Evolutionary conservation across 2,888 invertebrate species (phyloP).

Genomic region (Cristatella mucedo): DNA sequence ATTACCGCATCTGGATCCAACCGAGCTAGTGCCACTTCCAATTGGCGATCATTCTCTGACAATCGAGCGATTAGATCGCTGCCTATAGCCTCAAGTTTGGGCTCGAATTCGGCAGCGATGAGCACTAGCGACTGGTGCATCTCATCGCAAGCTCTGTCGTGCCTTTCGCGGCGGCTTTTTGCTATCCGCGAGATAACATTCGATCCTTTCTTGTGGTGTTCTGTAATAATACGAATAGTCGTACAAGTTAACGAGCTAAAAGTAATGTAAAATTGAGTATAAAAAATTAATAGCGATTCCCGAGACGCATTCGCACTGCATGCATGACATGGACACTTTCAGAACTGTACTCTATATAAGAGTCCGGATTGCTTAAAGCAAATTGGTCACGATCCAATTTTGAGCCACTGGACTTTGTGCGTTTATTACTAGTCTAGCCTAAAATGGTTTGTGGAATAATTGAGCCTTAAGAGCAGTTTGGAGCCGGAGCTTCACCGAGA

Average conservation of each 20-base stretch:
- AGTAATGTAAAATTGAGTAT: neutral
- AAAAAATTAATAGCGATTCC: neutral
- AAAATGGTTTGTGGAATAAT: no score
- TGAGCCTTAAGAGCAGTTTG: no score
- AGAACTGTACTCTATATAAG: neutral
- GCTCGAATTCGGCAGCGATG: slow-evolving; percentile 30
- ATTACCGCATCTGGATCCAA: slow-evolving; percentile 28
- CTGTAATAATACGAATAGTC: slow-evolving; percentile 9
- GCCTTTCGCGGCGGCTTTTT: slow-evolving; percentile 27
- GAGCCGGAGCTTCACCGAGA: neutral
- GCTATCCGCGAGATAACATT: slow-evolving; percentile 32
- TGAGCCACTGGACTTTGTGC: no score
- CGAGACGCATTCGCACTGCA: neutral
- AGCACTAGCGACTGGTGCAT: slow-evolving; percentile 33
- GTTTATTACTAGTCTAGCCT: no score
- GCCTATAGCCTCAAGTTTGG: slow-evolving; percentile 21
- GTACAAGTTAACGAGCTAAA: neutral
- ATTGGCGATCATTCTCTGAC: slow-evolving; percentile 21
- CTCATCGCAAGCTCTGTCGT: slow-evolving; percentile 33
- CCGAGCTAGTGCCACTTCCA: slow-evolving; percentile 18
- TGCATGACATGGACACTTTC: neutral
- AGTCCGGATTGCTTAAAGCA: no score
- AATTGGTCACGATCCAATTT: no score
- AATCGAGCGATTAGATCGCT: slow-evolving; percentile 18
- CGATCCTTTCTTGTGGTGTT: slow-evolving; percentile 25